Evolutionary conservation across 37 sponge, comb jelly and placozoan genomes (phyloP), one percentile per base, ranked within the genome.

Genomic region (Ianthella basta): DNA sequence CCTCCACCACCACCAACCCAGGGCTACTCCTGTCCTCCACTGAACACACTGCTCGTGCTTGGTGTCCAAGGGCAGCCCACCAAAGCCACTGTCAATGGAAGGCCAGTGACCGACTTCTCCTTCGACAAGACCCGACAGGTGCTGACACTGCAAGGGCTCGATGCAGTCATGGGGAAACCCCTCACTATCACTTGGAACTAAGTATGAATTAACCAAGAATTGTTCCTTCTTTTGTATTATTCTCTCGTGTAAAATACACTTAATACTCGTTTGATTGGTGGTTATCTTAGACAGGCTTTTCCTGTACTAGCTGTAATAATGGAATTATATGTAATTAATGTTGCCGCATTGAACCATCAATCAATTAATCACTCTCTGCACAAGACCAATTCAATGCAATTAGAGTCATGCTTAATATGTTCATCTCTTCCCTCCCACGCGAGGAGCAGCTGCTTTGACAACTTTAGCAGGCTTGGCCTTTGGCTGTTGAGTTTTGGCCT

Each of bases 391-490:
- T 3, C 50, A 44, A 44, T 44, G 50, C 50, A 44, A 44, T n/a
- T n/a, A 8, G 50, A 44, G 50, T 44, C 50, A 8, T n/a, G 18
- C 18, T 30, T 15, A 38, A 41, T 72, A 8, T 68, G 16, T 38
- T 85, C 27, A 85, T 80, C 86, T 56, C 39, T 85, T 85, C 13
- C 86, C 86, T n/a, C 86, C 86, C 53, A 85, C 86, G 18, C 78
- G 68, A 20, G 86, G 86, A 15, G 86, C 86, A 19, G 39, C 16
- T 15, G 86, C 32, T 59, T 85, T 85, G 30, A 78, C 74, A 44
- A 40, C 54, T 53, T 85, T 85, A 18, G 78, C 35, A 15, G 86
- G 78, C 59, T 85, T 85, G 2, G 21, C n/a, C 78, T 75, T 75
- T 15, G 37, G 64, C 14, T 61, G 64, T 5, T 29, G 78, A 41